A percentile compares a stretch with the other conserved stretches of the same genome.
These are phyloP conservation scores for Cebus imitator DNA, from an alignment of 2,113 vertebrate species.

Conservation along the genomic window DNA sequence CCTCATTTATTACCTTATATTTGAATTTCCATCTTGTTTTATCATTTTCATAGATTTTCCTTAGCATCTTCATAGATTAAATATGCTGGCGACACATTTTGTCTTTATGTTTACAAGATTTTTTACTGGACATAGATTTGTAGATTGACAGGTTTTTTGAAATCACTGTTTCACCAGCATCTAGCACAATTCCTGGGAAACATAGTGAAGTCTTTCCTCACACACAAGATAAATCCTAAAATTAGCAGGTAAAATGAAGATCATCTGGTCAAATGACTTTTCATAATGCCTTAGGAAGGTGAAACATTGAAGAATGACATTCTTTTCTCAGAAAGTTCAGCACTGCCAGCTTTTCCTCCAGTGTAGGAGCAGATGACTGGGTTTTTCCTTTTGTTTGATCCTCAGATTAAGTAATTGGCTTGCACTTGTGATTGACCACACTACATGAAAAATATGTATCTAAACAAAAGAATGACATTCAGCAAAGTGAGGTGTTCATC, in stretches of 20 bases:
- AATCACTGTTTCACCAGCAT: not conserved
- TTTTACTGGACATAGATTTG: not conserved
- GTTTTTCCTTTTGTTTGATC: not conserved
- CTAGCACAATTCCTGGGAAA: not conserved
- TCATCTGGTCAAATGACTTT: not conserved
- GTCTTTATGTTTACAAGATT: not conserved
- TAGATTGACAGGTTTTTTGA: not conserved
- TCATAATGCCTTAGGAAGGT: not conserved
- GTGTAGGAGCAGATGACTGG: not conserved
- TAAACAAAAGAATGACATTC: slow-evolving; percentile 31
- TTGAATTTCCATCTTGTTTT: not conserved
- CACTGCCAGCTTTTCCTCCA: not conserved
- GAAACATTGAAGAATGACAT: not conserved
- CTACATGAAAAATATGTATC: not conserved
- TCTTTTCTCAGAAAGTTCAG: not conserved
- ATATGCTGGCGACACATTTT: not conserved
- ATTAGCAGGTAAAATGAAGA: not conserved
- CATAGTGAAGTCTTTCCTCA: not conserved
- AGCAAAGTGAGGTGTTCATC: not conserved
- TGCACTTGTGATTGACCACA: not conserved
- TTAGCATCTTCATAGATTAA: not conserved
- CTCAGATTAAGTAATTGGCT: not conserved
- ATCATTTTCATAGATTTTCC: not conserved
- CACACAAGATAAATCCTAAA: not conserved
- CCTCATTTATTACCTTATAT: not conserved